Base-by-base conservation (phyloP, 2,113 vertebrate genomes). In the Sorex araneus region DNA sequence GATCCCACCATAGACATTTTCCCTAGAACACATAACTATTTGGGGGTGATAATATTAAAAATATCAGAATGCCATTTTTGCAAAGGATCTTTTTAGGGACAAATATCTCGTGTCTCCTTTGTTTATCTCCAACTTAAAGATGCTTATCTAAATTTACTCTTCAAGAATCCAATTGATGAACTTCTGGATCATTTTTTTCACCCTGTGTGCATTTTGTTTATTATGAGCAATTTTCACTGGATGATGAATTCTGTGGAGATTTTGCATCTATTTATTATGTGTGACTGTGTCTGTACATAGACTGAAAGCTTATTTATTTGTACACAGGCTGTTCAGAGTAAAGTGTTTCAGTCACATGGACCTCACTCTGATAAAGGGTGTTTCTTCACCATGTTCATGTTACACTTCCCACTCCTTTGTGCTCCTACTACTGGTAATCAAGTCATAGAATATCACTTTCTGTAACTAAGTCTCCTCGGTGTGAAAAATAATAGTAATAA, bases 401-500 rank as follows among this genome's bases (percentile, higher is more conserved):
- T 97, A 96, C 94, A 97, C 98, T 98, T 97, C 98, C 98, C 98
- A 98, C 75, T 91, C 81, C 81, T 95, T 32, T 94, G 95, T 97
- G 97, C 95, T 98, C 97, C 95, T 98, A 98, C 96, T 97, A 96
- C 97, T 97, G 97, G 94, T 97, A 97, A 98, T 97, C 96, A 98
- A 97, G 97, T 97, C 98, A 98, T 97, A 97, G 98, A 98, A 90
- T 97, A 93, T 95, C 96, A 98, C 96, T 97, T 97, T 97, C 98
- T 98, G 98, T 99, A 98, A 98, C 97, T 96, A 97, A 98, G 93
- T 97, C 95, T 96, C 96, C 96, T 97, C 74, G 54, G 93, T 98
- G 96, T 98, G 96, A 96, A 97, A 97, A 98, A 98, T 97, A 98
- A 98, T 98, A 98, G 97, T 96, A 97, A 97, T 98, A 98, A 98